Evolutionary conservation across 2,888 invertebrate species (phyloP).

Genomic region (Sturmia bella): DNA sequence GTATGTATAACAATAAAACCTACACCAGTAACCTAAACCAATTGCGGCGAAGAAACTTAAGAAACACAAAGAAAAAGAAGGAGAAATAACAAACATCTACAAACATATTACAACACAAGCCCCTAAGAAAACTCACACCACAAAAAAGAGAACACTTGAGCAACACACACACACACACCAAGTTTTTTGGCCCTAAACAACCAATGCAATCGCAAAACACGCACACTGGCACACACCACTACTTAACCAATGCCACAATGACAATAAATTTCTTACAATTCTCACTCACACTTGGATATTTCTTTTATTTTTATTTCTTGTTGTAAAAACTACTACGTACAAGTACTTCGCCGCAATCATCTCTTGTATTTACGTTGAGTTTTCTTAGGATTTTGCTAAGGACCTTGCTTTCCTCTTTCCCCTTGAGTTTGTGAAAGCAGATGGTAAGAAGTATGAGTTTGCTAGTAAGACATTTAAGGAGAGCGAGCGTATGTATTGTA

Average conservation of each 20-base stretch:
- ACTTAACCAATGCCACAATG: conserved; percentile 42
- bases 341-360: conserved; percentile 40
- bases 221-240: not conserved
- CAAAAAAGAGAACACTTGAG: not conserved
- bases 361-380: not conserved
- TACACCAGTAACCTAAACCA: conserved; percentile 39
- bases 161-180: not conserved
- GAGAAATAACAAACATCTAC: conserved; percentile 44
- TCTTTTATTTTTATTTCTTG: not conserved
- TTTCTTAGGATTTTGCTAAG: conserved; percentile 32
- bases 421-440: not conserved
- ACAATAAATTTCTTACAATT: conserved; percentile 46
- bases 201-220: conserved; percentile 22
- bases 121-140: conserved; percentile 61
- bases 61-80: conserved; percentile 56
- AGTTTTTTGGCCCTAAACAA: not conserved
- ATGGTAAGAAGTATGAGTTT: conserved; percentile 25
- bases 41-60: conserved; percentile 62
- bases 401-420: conserved; percentile 29
- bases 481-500: conserved; percentile 18
- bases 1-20: conserved; percentile 51
- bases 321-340: conserved; percentile 20
- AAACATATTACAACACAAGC: conserved; percentile 45
- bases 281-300: conserved; percentile 40
- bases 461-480: conserved; percentile 21